Evolutionary conservation across 2,113 vertebrate genomes (phyloP), one percentile per base, ranked within the genome.

Genomic region (Bos indicus): DNA sequence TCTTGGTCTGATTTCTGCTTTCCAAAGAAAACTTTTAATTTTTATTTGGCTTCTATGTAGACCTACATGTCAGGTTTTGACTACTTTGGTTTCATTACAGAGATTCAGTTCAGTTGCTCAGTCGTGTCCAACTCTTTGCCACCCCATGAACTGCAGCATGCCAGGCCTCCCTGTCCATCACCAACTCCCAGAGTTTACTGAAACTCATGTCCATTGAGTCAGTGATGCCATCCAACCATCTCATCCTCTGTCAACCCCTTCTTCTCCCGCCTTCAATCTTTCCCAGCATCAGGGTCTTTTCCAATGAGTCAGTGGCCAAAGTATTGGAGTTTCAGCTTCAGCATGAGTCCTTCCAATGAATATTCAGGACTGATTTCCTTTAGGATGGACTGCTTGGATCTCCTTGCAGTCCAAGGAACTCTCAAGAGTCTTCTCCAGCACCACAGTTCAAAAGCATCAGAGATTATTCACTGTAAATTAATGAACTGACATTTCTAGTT

Each of bases 61-160:
- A 4, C 52, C 13, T 94, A 14, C 17, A 80, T 52, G 28, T 46
- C 59, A 94, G 12, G 57, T 21, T 85, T 81, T 86, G 26, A 89
- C 43, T 51, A 28, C 86, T 97, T 92, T 78, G 8, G 9, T 71
- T 92, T 85, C 28, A 91, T 23, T 40, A 23, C 1, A 71, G 67
- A 40, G n/a, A 71, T 40, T 71, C 17, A 23, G 2, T 71, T 71
- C 67, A 71, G n/a, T 23, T 12, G 10, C 9, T 71, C 19, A 71
- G n/a, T 71, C 0, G 0, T 12, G 67, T 71, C 67, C 2, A 2
- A 40, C 0, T 71, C 67, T 40, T 40, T 71, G n/a, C 0, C 0
- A 71, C 10, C 67, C 67, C 19, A 71, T 36, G 5, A 2, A 71
- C 9, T 3, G n/a, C n/a, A 40, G 67, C 10, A 6, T 2, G 10